Evolutionary conservation across 2,888 invertebrate genomes (phyloP), one percentile per base, ranked within the genome.

Genomic region (Pharmacophagus antenor): DNA sequence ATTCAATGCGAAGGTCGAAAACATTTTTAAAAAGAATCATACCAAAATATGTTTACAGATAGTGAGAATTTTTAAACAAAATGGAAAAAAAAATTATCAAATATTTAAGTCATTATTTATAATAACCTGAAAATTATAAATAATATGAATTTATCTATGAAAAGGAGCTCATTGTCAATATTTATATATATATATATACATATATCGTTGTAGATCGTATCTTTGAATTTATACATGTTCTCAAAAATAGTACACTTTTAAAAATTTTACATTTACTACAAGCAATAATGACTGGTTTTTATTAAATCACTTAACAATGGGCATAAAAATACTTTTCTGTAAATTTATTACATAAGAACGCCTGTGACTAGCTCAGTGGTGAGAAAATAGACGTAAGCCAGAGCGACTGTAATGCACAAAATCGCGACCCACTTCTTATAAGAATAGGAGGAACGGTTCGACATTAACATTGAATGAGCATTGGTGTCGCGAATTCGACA

Each of bases 401-500:
- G 20, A 25, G 47, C 48, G 37, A 20, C 48, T 46, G 48, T 31
- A 55, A 55, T 61, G 54, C 57, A 63, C 51, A 23, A 49, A 61
- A 55, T 61, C 49, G 50, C 59, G 55, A 60, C 56, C 54, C 50
- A 50, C 57, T 51, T 52, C 55, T 31, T 48, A 52, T 57, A 48
- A 58, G 62, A 63, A 68, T 62, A 63, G 64, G 63, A 48, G 56
- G 65, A 66, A 68, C 67, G 62, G 64, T 64, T 61, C 55, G 61
- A 58, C 64, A 79, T 79, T 77, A 73, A 62, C 79, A 79, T 80
- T 79, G 73, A 79, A 80, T 77, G 68, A 72, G 58, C 71, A 77
- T 77, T 74, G 71, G 73, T 72, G 69, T 66, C 22, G 49, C 47
- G 53, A 21, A 31, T 58, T 51, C 53, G 48, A 42, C 21, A 41